Evolutionary conservation across 2,888 invertebrate genomes (phyloP).

Genomic region (Acrobasis repandana): DNA sequence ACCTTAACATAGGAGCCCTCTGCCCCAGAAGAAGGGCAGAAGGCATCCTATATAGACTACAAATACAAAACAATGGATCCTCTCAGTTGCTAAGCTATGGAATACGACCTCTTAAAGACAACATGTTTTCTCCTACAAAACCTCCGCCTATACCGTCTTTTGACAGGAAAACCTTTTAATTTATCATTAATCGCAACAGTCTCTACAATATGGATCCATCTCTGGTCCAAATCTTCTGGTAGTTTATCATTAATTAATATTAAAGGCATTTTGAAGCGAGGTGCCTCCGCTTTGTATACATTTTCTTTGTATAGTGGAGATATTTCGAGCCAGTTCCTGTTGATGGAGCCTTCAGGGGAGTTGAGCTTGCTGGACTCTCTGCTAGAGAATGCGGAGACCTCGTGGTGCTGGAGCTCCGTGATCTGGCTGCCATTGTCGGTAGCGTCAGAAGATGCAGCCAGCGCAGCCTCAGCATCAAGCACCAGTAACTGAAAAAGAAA

Average conservation of each 20-base stretch:
- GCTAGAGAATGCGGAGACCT: constrained; percentile 53
- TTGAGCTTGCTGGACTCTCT: constrained; percentile 52
- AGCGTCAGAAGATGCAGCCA: constrained; percentile 43
- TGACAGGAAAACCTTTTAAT: constrained; percentile 56
- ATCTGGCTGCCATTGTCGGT: constrained; percentile 49
- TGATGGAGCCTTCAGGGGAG: constrained; percentile 46
- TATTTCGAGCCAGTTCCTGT: constrained; percentile 49
- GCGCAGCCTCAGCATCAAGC: constrained; percentile 65
- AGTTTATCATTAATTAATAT: constrained; percentile 72
- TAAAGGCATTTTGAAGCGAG: constrained; percentile 56
- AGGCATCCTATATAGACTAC: too few species aligned
- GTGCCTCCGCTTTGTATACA: constrained; percentile 38
- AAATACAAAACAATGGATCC: neutral
- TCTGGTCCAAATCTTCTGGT: constrained; percentile 69
- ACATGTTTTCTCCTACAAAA: constrained; percentile 67
- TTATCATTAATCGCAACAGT: constrained; percentile 57
- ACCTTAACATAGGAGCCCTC: too few species aligned
- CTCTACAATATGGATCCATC: constrained; percentile 61
- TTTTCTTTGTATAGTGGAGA: constrained; percentile 49
- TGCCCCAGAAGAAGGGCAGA: too few species aligned
- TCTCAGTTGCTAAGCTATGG: constrained; percentile 53
- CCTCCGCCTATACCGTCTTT: constrained; percentile 63
- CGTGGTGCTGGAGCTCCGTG: constrained; percentile 55
- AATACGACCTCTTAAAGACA: constrained; percentile 72
- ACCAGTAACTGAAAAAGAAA: constrained; percentile 59